Base-by-base conservation (phyloP, 2,797 vertebrate genomes). In the Microctenopoma steveboyesi region DNA sequence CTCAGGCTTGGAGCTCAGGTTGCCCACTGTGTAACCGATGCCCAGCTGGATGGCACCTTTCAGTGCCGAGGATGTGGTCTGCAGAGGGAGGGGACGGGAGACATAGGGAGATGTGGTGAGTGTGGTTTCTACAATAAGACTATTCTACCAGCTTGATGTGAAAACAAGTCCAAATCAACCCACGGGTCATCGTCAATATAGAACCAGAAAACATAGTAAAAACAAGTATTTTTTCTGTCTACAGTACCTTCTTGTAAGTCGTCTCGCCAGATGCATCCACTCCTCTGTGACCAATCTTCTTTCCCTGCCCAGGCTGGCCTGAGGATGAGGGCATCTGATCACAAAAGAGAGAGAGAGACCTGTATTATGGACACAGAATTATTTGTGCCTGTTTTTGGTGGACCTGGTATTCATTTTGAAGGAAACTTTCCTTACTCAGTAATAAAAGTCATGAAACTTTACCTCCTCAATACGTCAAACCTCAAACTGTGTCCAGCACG, bases 201-300 rank as follows among this genome's bases (percentile, higher is more conserved):
- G 12, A 57, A 46, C 0, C 25, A 62, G 39, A 25, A 22, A 27
- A 12, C 1, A 35, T 8, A 40, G 27, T 5, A 13, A 3, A 22
- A 18, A 8, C 12, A 10, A 3, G 16, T 12, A 11, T 13, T n/a
- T 53, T 10, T 30, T 9, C n/a, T 10, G 22, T 55, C 45, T 14
- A 16, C 46, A 11, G 46, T 50, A 99, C 97, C 96, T 99, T 99
- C 88, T 99, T 99, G 86, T 99, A 99, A 8, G 97, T 99, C 28
- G 98, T 99, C 87, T 99, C 97, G 4, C 97, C 98, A 0, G 97
- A 99, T 1, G 98, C 97, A 9, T 99, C 98, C 58, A 99, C 98
- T 0, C 97, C 94, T 84, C 98, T 95, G 89, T 99, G 98, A 52
- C 98, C 97, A 14, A 99, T 95, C 90, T 96, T 99, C 92, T 95